phyloP scores from a whole-genome alignment of 1,140 invertebrate species.

The Eurosta solidaginis region DNA sequence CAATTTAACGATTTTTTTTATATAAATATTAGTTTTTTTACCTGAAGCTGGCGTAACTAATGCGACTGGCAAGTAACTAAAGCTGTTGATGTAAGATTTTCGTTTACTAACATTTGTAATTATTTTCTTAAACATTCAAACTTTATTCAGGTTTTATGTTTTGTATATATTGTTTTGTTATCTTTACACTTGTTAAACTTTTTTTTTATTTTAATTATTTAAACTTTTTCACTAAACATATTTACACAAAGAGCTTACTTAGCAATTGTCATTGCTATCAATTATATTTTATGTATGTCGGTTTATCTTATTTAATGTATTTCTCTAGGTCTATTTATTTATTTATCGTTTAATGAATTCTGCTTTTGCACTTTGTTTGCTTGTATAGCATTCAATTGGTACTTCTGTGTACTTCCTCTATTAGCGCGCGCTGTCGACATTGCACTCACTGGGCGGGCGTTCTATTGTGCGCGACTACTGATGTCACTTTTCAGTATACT shows the following conservation, averaged over 20 bases:
- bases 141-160: too few relatives aligned
- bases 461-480: neutral
- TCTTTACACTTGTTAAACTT: too few relatives aligned
- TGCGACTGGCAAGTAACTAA: neutral
- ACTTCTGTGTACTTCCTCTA: neutral
- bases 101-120: too few relatives aligned
- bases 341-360: neutral
- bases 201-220: too few relatives aligned
- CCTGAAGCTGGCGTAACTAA: neutral
- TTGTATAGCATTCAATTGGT: neutral
- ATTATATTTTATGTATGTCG: too few relatives aligned
- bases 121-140: too few relatives aligned
- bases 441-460: neutral
- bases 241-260: too few relatives aligned
- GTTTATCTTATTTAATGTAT: neutral
- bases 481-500: neutral
- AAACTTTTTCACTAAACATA: too few relatives aligned
- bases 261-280: too few relatives aligned
- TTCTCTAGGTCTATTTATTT: neutral
- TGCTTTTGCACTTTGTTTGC: neutral
- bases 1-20: too few relatives aligned
- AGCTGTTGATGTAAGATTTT: too few relatives aligned
- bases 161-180: too few relatives aligned
- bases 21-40: neutral
- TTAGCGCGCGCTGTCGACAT: neutral